Evolutionary conservation across 2,888 invertebrate species (phyloP), one percentile per base, ranked within the genome.

Genomic region (Ptilodon capucinus): DNA sequence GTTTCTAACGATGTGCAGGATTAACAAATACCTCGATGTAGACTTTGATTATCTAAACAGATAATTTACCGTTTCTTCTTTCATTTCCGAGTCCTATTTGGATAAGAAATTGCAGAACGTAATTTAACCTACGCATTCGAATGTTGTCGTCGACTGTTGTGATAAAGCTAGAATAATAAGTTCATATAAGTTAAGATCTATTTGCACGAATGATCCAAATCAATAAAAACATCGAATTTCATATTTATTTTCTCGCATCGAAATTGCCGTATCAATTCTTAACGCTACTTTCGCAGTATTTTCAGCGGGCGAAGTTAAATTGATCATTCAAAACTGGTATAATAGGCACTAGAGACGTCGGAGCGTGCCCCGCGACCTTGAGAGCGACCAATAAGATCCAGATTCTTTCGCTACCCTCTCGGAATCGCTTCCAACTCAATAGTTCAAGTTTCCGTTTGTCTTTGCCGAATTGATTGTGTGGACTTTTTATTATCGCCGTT

Each of bases 291-390:
- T 52, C 50, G 32, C 30, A 46, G 53, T 56, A 61, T 63, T 65
- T 63, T 66, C 55, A 66, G 55, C 56, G 57, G 74, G 54, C 54
- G 52, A 81, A 79, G 74, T 81, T 84, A 79, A 82, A 82, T 81
- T 81, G 80, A 76, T 81, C 76, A 79, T 79, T 81, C 71, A 74
- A 72, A 79, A 77, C 71, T 77, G 71, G 68, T 67, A 74, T 74
- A 81, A 81, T 78, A 68, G 74, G 62, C 62, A 69, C 71, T 74
- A 67, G 69, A 64, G 69, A 57, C 61, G 68, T 65, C 66, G 57
- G 49, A 57, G 54, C 54, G 50, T 51, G 51, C 54, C 51, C 52
- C 16, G 25, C 56, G 57, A 65, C 62, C 60, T 64, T 60, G 48
- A 68, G 54, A 21, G 45, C 43, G 44, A 61, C 60, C 66, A 70